Base-by-base conservation (phyloP, 2,888 invertebrate species). In the Alloscopus bannaensis region DNA sequence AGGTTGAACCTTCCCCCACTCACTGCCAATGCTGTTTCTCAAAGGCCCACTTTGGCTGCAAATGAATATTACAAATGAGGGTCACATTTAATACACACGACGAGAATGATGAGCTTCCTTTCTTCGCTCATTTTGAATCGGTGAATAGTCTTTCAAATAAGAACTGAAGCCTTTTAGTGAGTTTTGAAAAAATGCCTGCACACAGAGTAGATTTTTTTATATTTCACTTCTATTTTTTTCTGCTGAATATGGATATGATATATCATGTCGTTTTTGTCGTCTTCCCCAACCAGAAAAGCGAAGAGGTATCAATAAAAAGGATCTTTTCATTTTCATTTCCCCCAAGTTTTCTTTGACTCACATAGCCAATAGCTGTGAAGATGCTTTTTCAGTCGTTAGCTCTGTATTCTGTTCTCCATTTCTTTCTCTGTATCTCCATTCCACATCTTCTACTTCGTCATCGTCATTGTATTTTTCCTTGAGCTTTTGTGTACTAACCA, bases 391-490 rank as follows among this genome's bases (percentile, higher is more conserved):
- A 47, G 50, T 60, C 60, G 36, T 47, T 60, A 47, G 40, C 36
- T 6, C 24, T 40, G 40, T 40, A 22, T 47, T 71, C 47, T 60
- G 36, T 52, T 40, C 31, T 18, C 55, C n/a, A 2, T 18, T 52
- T 28, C 50, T 26, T 59, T 52, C 16, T 2, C 22, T 24, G n/a
- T n/a, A n/a, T n/a, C 45, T 16, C 28, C 42, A 55, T 20, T 45
- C 26, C 42, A 24, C 22, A 8, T 60, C 59, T 36, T 73, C 45
- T 66, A 45, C 66, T 68, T 75, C 68, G 68, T 75, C 75, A 66
- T 75, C 68, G 68, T 66, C 68, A 77, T 77, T 77, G 76, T 77
- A 45, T 47, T n/a, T n/a, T 77, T 77, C 69, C 69, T 59, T 31
- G 31, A 62, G 60, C 68, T 77, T 62, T 69, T 69, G 68, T 75